Evolutionary conservation across 2,888 invertebrate genomes (phyloP).

Genomic region (Apoda limacodes): DNA sequence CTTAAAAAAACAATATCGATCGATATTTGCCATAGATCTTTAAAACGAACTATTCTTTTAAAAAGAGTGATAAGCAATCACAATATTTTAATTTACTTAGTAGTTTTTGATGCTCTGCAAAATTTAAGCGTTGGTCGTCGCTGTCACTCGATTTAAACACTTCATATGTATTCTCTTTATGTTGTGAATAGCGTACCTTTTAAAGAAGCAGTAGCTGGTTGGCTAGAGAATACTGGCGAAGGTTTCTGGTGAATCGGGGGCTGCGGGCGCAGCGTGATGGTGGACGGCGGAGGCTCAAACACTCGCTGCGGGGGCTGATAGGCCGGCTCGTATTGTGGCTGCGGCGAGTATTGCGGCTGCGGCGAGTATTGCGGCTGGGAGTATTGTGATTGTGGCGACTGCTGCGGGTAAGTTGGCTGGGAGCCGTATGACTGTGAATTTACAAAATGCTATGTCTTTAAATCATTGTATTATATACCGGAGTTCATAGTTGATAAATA

Average conservation of each 20-base stretch:
- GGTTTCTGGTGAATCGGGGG: slow-evolving; percentile 82
- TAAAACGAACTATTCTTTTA: no score
- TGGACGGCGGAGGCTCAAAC: slow-evolving; percentile 74
- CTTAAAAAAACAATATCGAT: no score
- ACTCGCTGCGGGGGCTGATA: slow-evolving; percentile 72
- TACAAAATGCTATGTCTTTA: no score
- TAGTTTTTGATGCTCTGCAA: no score
- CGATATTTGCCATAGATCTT: no score
- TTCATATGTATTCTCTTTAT: no score
- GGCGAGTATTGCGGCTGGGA: slow-evolving; percentile 29
- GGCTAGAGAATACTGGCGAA: slow-evolving; percentile 80
- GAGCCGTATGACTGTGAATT: slow-evolving; percentile 19
- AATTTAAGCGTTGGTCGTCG: no score
- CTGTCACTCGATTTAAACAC: no score
- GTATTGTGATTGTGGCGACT: slow-evolving; percentile 31
- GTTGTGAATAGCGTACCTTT: slow-evolving; percentile 73
- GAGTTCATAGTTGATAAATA: no score
- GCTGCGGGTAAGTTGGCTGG: slow-evolving; percentile 24
- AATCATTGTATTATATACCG: no score
- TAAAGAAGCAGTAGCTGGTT: slow-evolving; percentile 82
- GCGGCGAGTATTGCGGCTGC: slow-evolving; percentile 29
- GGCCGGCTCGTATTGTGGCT: slow-evolving; percentile 38
- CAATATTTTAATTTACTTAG: no score
- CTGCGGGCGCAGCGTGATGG: slow-evolving; percentile 78
- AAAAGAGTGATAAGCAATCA: no score